Evolutionary conservation across 2,113 vertebrate species (phyloP), one percentile per base, ranked within the genome.

Genomic region (Lates calcarifer): DNA sequence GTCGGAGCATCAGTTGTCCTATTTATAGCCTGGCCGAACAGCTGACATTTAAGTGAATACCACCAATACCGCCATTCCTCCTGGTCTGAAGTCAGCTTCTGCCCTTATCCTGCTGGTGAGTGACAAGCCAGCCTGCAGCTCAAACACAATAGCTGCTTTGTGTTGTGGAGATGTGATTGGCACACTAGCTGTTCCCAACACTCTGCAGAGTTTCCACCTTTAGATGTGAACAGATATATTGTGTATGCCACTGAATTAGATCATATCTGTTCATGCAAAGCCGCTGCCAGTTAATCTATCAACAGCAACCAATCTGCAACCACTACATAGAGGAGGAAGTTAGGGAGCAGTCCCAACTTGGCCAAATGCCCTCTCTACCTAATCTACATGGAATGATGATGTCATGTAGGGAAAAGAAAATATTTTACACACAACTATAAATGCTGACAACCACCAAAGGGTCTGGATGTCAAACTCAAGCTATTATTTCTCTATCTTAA

Each of bases 1-100:
- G 61, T 75, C 33, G 1, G 60, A 68, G 74, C 77, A 79, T 67
- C 75, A 80, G 41, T 49, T 13, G 31, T 57, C 65, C 84, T 94
- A 94, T 95, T 93, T 86, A 91, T 95, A 95, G 80, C 47, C 26
- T 5, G 43, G 60, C 28, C 12, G 60, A 89, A 87, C 94, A 94
- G 93, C 91, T 95, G 94, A 91, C 94, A 90, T 92, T 87, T 89
- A 84, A 58, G 67, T 69, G 87, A 93, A 93, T 87, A 81, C 85
- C 83, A 88, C 77, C 90, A 90, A 81, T 87, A 91, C 84, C 89
- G 62, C 85, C 91, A 87, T 92, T 89, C 91, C 88, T 80, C 66
- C 66, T 70, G 51, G 85, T 87, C 86, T 90, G 89, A 93, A 89
- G 92, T 90, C 84, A 90, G 77, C 74, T 28, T 72, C 87, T 77